Conservation (phyloP, 2,797 vertebrate genomes). For the Lepus townsendii region DNA sequence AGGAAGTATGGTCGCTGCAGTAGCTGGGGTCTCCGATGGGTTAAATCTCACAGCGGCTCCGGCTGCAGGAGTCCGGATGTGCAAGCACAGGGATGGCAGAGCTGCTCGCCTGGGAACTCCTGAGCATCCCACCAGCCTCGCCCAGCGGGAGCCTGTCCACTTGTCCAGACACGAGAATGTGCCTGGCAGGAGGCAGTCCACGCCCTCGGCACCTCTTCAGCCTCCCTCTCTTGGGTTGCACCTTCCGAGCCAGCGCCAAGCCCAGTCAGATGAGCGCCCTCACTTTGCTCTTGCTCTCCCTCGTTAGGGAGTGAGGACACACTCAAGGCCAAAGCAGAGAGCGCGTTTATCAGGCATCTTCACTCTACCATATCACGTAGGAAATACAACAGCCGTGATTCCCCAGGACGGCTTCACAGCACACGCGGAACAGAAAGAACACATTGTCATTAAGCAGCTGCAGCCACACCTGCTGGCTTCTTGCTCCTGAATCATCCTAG, state of each 20-base stretch:
- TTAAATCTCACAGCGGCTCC: background rate
- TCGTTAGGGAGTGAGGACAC: background rate
- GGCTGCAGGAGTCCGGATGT: no score
- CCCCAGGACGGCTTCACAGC: background rate
- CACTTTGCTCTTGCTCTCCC: background rate
- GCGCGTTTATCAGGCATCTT: slow-evolving; percentile 1
- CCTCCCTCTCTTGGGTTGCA: background rate
- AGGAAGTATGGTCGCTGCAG: background rate
- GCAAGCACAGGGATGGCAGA: no score
- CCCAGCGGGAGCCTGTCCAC: background rate
- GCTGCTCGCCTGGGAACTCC: background rate
- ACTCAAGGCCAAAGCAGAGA: background rate
- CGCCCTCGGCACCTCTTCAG: background rate
- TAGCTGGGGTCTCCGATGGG: background rate
- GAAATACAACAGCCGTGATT: background rate
- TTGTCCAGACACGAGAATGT: background rate
- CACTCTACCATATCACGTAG: background rate
- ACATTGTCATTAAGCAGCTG: background rate
- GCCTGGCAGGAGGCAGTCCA: background rate
- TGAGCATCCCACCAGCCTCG: fast-evolving
- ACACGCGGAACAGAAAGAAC: background rate
- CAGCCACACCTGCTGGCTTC: background rate
- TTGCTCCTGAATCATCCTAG: background rate
- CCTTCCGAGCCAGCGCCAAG: background rate
- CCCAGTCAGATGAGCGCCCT: no score